Base-by-base conservation (phyloP, 2,797 vertebrate species). In the Squalus acanthias region DNA sequence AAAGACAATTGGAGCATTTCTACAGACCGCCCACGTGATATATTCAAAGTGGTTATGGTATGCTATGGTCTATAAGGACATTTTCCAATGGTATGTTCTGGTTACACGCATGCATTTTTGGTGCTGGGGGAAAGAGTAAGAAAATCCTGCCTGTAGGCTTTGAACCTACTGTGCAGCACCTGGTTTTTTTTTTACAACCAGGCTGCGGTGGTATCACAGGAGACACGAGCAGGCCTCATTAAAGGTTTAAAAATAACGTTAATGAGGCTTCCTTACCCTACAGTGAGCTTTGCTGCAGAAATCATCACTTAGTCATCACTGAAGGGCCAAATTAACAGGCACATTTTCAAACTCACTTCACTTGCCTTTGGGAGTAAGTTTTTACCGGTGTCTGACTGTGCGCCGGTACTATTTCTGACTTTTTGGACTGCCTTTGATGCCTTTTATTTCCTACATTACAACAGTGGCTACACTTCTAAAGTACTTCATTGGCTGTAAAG, bases 221-320 rank as follows among this genome's bases (percentile, higher is more conserved):
- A 67, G 63, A 93, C 65, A 39, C n/a, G 65, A 46, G 63, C 20
- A 39, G 15, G 65, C n/a, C 33, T 39, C 65, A 69, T 93, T 93
- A 69, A 46, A 46, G 15, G 26, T 93, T 93, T 67, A 93, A 93
- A 93, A 93, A 93, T 93, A 93, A 93, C n/a, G 9, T 39, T 46
- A 93, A 93, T 46, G n/a, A 93, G 91, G 8, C 63, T 22, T 92
- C n/a, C 60, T 67, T 92, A n/a, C 15, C 89, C 89, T 2, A 20
- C 60, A 39, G 17, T 67, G 33, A 22, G 12, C 33, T 92, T 92
- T 93, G n/a, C n/a, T 63, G 29, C 57, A 20, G 29, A 93, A 93
- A 69, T 69, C 6, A 39, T 33, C n/a, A 93, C 29, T 69, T 93
- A 93, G n/a, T 93, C 65, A 67, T 69, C 91, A 93, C 65, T 93